Conservation (phyloP, 2,888 invertebrate species). For the Yponomeuta malinellus region DNA sequence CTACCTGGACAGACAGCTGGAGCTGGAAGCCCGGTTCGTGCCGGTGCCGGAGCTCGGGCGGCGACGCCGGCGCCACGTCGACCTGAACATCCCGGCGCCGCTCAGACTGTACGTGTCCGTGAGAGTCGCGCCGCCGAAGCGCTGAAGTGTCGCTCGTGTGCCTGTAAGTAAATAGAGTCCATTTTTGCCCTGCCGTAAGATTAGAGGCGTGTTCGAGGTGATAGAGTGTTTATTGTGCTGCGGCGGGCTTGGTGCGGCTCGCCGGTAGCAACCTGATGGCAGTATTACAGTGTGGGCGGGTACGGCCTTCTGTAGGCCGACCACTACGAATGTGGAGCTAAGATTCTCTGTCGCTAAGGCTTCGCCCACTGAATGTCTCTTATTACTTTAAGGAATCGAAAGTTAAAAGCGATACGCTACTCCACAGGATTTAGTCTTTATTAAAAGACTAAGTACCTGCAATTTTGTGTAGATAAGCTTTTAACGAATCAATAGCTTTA, state of each 20-base stretch:
- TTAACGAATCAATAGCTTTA: neutral
- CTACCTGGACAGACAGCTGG: conserved; percentile 46
- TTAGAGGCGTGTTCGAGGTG: neutral
- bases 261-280: conserved; percentile 42
- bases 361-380: neutral
- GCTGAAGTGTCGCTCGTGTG: conserved; percentile 24
- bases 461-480: neutral
- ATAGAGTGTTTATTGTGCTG: neutral
- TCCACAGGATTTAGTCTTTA: too few species aligned
- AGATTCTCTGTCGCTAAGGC: neutral
- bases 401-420: neutral
- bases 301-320: neutral
- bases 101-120: conserved; percentile 59
- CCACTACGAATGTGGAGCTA: conserved; percentile 29
- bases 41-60: conserved; percentile 28
- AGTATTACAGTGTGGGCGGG: conserved; percentile 56
- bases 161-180: neutral
- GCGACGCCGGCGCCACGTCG: conserved; percentile 32
- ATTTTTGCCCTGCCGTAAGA: neutral
- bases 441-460: too few species aligned
- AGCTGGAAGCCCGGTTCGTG: conserved; percentile 60
- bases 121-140: conserved; percentile 37
- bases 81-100: conserved; percentile 40
- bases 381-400: neutral
- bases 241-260: neutral